Evolutionary conservation across 2,113 vertebrate genomes (phyloP).

Genomic region (Oceanites oceanicus): DNA sequence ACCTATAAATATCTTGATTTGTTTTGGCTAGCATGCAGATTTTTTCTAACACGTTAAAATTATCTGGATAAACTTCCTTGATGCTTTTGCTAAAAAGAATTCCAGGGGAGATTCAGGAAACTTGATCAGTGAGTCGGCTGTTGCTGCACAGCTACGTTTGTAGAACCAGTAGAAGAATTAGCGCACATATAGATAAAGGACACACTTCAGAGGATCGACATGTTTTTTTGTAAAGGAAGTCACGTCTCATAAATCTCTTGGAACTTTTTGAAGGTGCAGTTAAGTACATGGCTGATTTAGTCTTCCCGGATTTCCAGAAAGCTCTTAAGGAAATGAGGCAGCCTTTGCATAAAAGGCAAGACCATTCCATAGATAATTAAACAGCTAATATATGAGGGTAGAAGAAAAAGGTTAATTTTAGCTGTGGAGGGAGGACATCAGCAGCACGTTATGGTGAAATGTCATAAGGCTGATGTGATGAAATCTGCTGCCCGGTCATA

Average conservation of each 20-base stretch:
- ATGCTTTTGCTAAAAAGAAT: neutral
- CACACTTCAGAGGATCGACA: neutral
- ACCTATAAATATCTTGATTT: neutral
- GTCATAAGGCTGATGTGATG: neutral
- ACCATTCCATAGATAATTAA: neutral
- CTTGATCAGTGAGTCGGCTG: accelerated
- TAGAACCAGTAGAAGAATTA: neutral
- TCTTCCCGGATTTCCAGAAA: neutral
- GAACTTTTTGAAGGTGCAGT: neutral
- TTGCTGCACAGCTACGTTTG: neutral
- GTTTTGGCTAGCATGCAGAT: neutral
- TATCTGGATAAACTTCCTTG: neutral
- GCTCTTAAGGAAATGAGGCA: neutral
- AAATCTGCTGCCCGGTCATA: neutral
- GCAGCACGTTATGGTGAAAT: neutral
- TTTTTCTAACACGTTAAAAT: neutral
- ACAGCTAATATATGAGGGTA: neutral
- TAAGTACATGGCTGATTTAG: neutral
- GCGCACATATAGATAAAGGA: neutral
- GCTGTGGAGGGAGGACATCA: neutral
- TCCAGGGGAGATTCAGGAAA: neutral
- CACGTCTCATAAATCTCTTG: neutral
- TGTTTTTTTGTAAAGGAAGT: neutral
- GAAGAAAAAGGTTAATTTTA: neutral
- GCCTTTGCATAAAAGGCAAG: neutral